Percentiles rank a stretch among this genome's conserved stretches.
phyloP scores from a whole-genome alignment of 2,113 vertebrate species.

The Forbesichthys agassizii region DNA sequence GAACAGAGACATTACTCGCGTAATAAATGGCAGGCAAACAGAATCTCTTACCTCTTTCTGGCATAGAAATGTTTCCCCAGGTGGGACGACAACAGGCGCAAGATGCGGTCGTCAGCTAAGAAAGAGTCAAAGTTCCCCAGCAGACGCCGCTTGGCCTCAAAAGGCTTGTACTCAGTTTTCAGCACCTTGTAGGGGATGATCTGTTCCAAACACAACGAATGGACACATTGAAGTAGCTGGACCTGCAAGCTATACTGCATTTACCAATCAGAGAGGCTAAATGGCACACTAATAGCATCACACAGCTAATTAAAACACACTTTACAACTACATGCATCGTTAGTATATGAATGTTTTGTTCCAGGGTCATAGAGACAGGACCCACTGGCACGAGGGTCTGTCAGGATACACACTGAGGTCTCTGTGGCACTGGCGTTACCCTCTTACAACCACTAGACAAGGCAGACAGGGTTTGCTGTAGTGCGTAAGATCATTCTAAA shows the following conservation, averaged over 20 bases:
- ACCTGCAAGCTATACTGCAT: not conserved
- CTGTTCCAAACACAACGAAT: constrained; percentile 55
- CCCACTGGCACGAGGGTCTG: no score
- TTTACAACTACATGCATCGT: not conserved
- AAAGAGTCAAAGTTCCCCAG: constrained; percentile 84
- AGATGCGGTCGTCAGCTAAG: constrained; percentile 83
- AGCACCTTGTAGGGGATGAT: constrained; percentile 83
- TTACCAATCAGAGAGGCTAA: not conserved
- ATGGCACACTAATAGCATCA: not conserved
- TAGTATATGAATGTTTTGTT: not conserved
- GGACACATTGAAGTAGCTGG: not conserved
- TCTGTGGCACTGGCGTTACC: no score
- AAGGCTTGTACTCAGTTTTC: constrained; percentile 85
- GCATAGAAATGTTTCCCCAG: constrained; percentile 88
- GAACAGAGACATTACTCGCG: no score
- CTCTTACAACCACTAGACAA: no score
- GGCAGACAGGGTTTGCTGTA: no score
- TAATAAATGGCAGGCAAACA: no score
- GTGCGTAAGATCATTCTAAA: no score
- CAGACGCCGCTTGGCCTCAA: constrained; percentile 84
- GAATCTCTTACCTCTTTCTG: constrained; percentile 79
- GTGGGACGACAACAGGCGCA: constrained; percentile 82
- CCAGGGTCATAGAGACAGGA: no score
- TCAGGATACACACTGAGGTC: no score
- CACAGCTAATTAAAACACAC: not conserved